Percentiles rank a stretch among this genome's conserved stretches.
These are phyloP conservation scores for Esox lucius DNA, from an alignment of 2,797 vertebrate genomes.

Conservation along the genomic window DNA sequence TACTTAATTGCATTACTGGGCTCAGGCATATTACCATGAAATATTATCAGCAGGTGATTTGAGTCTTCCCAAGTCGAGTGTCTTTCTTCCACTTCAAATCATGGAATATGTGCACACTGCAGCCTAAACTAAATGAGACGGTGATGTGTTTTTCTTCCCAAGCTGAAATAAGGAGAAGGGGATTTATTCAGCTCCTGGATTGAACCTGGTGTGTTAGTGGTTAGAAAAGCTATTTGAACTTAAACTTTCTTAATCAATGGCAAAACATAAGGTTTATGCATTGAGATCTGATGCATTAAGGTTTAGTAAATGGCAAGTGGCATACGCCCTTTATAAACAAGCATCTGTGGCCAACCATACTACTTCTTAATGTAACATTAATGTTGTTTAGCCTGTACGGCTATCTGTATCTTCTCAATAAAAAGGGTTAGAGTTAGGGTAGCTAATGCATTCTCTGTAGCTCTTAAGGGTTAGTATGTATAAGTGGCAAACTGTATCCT, in stretches of 20 bases:
- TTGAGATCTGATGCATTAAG: background rate
- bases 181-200: background rate
- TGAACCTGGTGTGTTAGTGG: background rate
- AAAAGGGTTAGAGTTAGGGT: too few species aligned
- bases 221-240: background rate
- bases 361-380: background rate
- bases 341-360: background rate
- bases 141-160: background rate
- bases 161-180: background rate
- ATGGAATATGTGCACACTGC: background rate
- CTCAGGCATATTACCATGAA: slow-evolving; percentile 28
- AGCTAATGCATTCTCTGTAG: background rate
- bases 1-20: slow-evolving; percentile 20
- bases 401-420: background rate
- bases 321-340: background rate
- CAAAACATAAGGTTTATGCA: background rate
- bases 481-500: background rate
- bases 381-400: background rate
- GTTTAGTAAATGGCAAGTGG: background rate
- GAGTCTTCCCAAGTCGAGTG: slow-evolving; percentile 2
- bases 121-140: slow-evolving; percentile 9
- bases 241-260: background rate
- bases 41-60: slow-evolving; percentile 34
- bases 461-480: background rate
- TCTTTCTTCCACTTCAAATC: slow-evolving; percentile 27